phyloP scores from a whole-genome alignment of 2,797 vertebrate genomes.

The Phoxinus dragarum region DNA sequence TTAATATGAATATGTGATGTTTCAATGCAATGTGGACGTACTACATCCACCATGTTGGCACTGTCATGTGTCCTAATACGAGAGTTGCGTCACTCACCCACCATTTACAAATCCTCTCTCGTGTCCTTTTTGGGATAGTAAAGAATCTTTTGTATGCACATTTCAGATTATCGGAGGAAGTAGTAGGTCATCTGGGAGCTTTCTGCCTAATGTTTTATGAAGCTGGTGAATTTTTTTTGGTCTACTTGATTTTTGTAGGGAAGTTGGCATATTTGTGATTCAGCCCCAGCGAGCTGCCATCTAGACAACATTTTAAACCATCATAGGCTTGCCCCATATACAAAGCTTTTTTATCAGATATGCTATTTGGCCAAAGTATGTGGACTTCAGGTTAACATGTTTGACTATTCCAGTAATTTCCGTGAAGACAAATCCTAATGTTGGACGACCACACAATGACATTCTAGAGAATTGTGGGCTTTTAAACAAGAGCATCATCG shows the following conservation, averaged over 20 bases:
- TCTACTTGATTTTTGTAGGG: not conserved
- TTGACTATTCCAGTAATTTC: not conserved
- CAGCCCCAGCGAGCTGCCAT: not conserved
- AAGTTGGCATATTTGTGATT: not conserved
- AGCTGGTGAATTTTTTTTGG: not conserved
- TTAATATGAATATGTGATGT: not conserved
- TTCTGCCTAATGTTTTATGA: not conserved
- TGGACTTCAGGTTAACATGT: not conserved
- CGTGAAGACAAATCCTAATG: not conserved
- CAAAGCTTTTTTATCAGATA: not conserved
- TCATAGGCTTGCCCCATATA: not conserved
- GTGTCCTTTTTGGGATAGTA: not conserved
- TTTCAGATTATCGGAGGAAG: not conserved
- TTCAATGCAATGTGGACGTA: not conserved
- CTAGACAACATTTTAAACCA: not conserved
- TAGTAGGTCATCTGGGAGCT: not conserved
- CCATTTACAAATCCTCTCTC: not conserved
- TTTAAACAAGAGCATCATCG: not conserved
- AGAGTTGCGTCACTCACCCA: not conserved
- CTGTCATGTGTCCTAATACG: not conserved
- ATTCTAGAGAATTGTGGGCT: not conserved
- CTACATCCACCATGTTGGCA: not conserved
- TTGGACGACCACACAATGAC: not conserved
- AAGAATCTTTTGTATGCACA: not conserved
- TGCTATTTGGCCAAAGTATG: not conserved